Base-by-base conservation (phyloP, 2,888 invertebrate genomes). In the Apoderus coryli region DNA sequence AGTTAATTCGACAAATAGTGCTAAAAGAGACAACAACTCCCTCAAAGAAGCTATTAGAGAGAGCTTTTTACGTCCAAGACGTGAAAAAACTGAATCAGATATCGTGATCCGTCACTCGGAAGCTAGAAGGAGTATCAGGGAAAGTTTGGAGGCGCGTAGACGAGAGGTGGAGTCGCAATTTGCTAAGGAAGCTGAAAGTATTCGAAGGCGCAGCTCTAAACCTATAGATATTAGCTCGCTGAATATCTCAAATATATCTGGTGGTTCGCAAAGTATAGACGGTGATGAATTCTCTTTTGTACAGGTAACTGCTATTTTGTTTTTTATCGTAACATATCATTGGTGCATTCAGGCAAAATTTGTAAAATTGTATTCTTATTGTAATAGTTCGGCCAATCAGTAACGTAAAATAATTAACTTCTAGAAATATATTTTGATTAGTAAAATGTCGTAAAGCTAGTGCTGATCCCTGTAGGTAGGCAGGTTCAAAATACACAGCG, bases 61-160 rank as follows among this genome's bases (percentile, higher is more conserved):
- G 29, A 57, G 49, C 49, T 60, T 70, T 41, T 54, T 74, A 44
- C 67, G 69, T 49, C 81, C 80, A 29, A 69, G 85, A 49, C 68
- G 85, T 48, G 85, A 86, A 69, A 84, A 84, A 65, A 86, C 85
- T 52, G 85, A 86, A 63, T 84, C 82, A 37, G 81, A 82, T 58
- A 82, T 85, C 54, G 75, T 81, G 47, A 69, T 80, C 53, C 68
- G 77, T 48, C 73, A 66, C 56, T 61, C 65, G 27, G 63, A 64
- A 36, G 60, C 61, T 35, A 56, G 66, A 31, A 61, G 61, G 42
- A 63, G 63, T 40, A 56, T 63, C 26, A 49, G 63, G 31, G 61
- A 62, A 35, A 60, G 56, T 39, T 44, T 63, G 41, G 61, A 62
- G 38, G 60, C 60, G 10, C 56, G 64, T 38, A 52, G 62, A 33